Conservation (phyloP, 2,888 invertebrate species). For the Meiosimyza decipiens region DNA sequence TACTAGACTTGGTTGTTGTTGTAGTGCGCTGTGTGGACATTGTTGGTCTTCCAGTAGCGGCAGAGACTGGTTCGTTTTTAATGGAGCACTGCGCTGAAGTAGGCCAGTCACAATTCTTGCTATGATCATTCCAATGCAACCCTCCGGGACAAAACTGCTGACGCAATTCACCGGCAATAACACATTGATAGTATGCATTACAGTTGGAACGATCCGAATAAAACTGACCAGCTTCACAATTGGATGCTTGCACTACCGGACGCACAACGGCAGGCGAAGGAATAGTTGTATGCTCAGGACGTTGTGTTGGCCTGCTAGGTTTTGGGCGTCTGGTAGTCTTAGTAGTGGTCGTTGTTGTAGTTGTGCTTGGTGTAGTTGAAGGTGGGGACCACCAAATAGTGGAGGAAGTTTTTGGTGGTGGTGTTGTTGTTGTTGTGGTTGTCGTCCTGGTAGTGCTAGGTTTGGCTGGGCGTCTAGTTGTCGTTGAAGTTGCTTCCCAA, state of each 20-base stretch:
- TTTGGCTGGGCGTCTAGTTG: slow-evolving; percentile 52
- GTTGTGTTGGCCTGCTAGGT: slow-evolving; percentile 46
- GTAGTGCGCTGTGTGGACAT: slow-evolving; percentile 53
- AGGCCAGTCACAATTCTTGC: slow-evolving; percentile 85
- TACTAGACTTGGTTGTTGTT: slow-evolving; percentile 60
- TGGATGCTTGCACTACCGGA: slow-evolving; percentile 64
- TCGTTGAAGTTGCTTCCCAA: slow-evolving; percentile 57
- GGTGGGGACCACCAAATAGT: slow-evolving; percentile 10
- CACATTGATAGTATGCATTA: slow-evolving; percentile 80
- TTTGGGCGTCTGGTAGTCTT: slow-evolving; percentile 54
- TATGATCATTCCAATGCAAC: slow-evolving; percentile 79
- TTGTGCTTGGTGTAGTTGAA: slow-evolving; percentile 40
- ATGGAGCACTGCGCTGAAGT: slow-evolving; percentile 75
- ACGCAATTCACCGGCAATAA: slow-evolving; percentile 74
- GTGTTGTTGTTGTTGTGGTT: slow-evolving; percentile 44
- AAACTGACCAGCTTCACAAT: slow-evolving; percentile 69
- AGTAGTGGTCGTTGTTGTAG: slow-evolving; percentile 52
- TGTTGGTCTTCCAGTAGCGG: slow-evolving; percentile 50
- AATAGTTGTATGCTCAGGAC: slow-evolving; percentile 60
- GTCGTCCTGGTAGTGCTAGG: slow-evolving; percentile 60
- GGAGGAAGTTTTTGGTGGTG: slow-evolving; percentile 35
- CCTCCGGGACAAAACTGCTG: slow-evolving; percentile 83
- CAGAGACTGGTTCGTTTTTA: slow-evolving; percentile 39
- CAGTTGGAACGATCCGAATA: slow-evolving; percentile 77
- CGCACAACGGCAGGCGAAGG: slow-evolving; percentile 68